Conservation (phyloP, 2,113 vertebrate species). For the Microcebus jonahi region DNA sequence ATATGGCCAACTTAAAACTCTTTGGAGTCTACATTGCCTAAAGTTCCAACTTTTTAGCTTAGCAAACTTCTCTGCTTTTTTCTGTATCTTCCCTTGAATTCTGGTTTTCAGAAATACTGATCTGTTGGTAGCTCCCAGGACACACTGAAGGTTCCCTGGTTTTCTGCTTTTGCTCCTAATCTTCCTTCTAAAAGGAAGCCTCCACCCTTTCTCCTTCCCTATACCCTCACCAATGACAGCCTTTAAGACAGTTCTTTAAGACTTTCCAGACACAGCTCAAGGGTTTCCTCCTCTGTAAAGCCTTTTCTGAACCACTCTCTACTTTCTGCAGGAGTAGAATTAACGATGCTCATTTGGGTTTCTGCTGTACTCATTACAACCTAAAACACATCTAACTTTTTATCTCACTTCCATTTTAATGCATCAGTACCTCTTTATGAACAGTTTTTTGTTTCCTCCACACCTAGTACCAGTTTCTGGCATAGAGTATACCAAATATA, state of each 20-base stretch:
- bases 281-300: not conserved
- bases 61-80: not conserved
- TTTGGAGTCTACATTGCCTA: not conserved
- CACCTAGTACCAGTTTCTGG: not conserved
- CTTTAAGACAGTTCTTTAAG: not conserved
- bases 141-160: not conserved
- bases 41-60: conserved; percentile 11
- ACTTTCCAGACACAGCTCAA: not conserved
- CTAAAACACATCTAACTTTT: not conserved
- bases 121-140: not conserved
- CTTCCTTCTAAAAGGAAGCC: not conserved
- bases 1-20: not conserved
- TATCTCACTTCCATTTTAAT: not conserved
- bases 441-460: not conserved
- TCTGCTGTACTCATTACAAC: not conserved
- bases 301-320: not conserved
- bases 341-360: not conserved
- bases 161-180: not conserved
- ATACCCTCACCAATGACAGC: not conserved
- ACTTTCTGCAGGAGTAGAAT: not conserved
- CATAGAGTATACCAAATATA: not conserved
- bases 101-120: not conserved
- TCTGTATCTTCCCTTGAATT: not conserved
- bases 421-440: not conserved
- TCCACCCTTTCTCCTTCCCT: not conserved